Evolutionary conservation across 2,113 vertebrate genomes (phyloP).

Genomic region (Potamarius usumacintae): DNA sequence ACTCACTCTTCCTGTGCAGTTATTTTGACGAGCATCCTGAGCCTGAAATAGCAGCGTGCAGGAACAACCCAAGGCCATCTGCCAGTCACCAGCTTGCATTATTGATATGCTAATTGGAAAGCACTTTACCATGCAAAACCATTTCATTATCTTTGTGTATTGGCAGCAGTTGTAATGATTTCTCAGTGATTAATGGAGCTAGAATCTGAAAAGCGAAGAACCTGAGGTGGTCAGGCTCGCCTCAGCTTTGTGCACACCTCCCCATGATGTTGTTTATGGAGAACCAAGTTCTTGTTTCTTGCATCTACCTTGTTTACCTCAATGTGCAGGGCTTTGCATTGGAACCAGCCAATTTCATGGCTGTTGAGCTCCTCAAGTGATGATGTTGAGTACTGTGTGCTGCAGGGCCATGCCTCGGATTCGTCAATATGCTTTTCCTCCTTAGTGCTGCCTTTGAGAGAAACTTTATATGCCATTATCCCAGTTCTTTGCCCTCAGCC

Average conservation of each 20-base stretch:
- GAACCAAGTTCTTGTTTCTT: slow-evolving; percentile 15
- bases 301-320: slow-evolving; percentile 30
- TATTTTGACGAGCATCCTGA: not conserved
- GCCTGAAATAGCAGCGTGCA: not conserved
- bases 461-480: slow-evolving; percentile 30
- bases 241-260: not conserved
- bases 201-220: not conserved
- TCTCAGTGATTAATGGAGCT: not conserved
- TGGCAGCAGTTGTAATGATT: slow-evolving; percentile 20
- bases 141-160: slow-evolving; percentile 1
- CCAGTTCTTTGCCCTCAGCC: slow-evolving; percentile 43
- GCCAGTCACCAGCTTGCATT: not conserved
- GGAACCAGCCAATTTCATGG: slow-evolving; percentile 60
- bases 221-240: not conserved
- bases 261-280: not conserved
- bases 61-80: not conserved
- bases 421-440: not conserved
- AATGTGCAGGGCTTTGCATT: slow-evolving; percentile 19
- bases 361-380: slow-evolving; percentile 50
- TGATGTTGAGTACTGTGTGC: slow-evolving; percentile 57
- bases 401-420: slow-evolving; percentile 42
- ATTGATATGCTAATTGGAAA: slow-evolving; percentile 3
- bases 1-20: too few species aligned
- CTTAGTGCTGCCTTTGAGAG: not conserved
- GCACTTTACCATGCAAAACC: slow-evolving; percentile 1